A percentile compares a stretch with the other conserved stretches of the same genome.
phyloP scores from a whole-genome alignment of 1,140 invertebrate species.

The Philaenus spumarius region DNA sequence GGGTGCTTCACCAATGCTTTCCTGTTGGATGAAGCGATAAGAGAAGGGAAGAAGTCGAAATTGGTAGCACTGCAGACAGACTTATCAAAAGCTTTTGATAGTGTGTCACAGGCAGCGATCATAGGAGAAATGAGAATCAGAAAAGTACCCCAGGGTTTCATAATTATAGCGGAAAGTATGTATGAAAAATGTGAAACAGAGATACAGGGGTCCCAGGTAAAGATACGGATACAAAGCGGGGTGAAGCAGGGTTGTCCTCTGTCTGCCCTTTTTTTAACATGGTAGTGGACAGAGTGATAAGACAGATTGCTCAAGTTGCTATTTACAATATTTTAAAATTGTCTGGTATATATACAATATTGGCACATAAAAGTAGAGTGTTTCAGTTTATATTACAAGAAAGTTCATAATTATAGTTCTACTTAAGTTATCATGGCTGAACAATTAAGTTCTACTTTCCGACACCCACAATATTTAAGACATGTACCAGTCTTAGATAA shows the following conservation, averaged over 20 bases:
- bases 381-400: too few species aligned
- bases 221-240: conserved; percentile 15
- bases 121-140: not conserved
- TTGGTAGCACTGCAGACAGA: conserved; percentile 17
- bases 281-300: not conserved
- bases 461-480: too few species aligned
- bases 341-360: too few species aligned
- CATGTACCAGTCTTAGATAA: too few species aligned
- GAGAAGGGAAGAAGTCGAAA: conserved; percentile 6
- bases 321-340: too few species aligned
- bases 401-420: too few species aligned
- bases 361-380: too few species aligned
- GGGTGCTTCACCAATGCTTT: conserved; percentile 22
- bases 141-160: not conserved
- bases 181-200: not conserved
- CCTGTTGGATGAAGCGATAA: conserved; percentile 10
- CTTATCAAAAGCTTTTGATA: conserved; percentile 32
- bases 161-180: not conserved
- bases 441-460: too few species aligned
- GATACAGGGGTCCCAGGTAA: not conserved
- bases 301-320: too few species aligned
- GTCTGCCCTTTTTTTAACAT: not conserved
- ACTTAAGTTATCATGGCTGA: too few species aligned
- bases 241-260: not conserved
- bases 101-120: conserved; percentile 35